Percentiles rank a stretch among this genome's conserved stretches.
phyloP scores from a whole-genome alignment of 2,113 vertebrate genomes.

The Trematomus loennbergii region DNA sequence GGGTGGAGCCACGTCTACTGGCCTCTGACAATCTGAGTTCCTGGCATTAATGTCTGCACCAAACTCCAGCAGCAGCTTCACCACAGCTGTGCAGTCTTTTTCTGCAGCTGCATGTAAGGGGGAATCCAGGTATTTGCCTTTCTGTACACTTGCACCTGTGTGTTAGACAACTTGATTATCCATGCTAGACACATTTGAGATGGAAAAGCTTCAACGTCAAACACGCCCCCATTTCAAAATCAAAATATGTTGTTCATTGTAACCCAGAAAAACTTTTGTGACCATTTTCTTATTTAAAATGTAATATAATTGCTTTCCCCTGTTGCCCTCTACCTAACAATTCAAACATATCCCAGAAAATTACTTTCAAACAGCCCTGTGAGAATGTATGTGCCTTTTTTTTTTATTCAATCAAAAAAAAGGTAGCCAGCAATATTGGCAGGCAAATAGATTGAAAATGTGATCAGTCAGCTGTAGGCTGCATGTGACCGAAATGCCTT shows the following conservation, averaged over 20 bases:
- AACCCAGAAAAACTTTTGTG: background rate
- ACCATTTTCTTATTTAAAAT: background rate
- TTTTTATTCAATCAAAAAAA: constrained; percentile 24
- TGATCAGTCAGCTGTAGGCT: constrained; percentile 30
- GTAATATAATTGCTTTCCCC: background rate
- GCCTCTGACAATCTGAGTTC: constrained; percentile 89
- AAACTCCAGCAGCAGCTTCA: constrained; percentile 93
- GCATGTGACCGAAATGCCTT: background rate
- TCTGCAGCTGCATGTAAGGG: constrained; percentile 93
- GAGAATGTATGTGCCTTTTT: constrained; percentile 1
- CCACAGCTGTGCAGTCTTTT: constrained; percentile 86
- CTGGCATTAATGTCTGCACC: constrained; percentile 93
- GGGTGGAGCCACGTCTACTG: constrained; percentile 89
- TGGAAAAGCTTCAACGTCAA: background rate
- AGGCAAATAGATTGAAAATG: constrained; percentile 8
- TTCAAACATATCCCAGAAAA: constrained; percentile 3
- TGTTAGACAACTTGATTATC: constrained; percentile 8
- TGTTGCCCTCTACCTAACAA: background rate
- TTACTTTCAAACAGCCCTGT: background rate
- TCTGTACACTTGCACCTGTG: constrained; percentile 93
- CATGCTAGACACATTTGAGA: background rate
- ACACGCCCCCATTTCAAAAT: background rate
- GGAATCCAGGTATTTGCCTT: constrained; percentile 91
- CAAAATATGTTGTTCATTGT: background rate
- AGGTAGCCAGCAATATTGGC: background rate